These are phyloP conservation scores for Tenthredo amoena DNA, from an alignment of 2,888 invertebrate genomes.

Conservation along the genomic window DNA sequence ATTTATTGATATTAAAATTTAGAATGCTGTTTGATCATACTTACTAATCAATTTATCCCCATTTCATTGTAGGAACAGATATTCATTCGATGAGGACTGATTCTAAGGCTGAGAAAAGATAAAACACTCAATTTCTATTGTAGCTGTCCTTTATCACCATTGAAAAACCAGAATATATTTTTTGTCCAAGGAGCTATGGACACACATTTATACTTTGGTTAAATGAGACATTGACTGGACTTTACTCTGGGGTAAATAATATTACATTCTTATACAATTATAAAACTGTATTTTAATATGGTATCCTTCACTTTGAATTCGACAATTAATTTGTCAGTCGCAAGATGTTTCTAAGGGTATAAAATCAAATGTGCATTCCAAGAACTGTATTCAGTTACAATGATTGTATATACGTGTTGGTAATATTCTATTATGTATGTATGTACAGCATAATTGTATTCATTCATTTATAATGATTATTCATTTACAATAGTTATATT, in stretches of 20 bases:
- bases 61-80: neutral
- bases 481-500: conserved; percentile 22
- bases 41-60: neutral
- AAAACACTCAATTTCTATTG: neutral
- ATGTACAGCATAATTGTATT: conserved; percentile 21
- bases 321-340: neutral
- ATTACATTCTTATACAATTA: neutral
- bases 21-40: conserved; percentile 30
- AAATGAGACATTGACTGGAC: neutral
- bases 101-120: neutral
- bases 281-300: neutral
- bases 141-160: conserved; percentile 3
- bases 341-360: neutral
- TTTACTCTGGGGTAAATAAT: neutral
- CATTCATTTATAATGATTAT: neutral
- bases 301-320: neutral
- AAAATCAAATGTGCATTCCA: neutral
- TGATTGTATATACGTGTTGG: neutral
- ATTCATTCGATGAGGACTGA: neutral
- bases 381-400: neutral
- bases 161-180: neutral
- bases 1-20: conserved; percentile 51
- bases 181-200: neutral
- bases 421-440: conserved; percentile 24
- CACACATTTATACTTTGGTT: neutral